Evolutionary conservation across 2,113 vertebrate species (phyloP).

Genomic region (Sminthopsis crassicaudata): DNA sequence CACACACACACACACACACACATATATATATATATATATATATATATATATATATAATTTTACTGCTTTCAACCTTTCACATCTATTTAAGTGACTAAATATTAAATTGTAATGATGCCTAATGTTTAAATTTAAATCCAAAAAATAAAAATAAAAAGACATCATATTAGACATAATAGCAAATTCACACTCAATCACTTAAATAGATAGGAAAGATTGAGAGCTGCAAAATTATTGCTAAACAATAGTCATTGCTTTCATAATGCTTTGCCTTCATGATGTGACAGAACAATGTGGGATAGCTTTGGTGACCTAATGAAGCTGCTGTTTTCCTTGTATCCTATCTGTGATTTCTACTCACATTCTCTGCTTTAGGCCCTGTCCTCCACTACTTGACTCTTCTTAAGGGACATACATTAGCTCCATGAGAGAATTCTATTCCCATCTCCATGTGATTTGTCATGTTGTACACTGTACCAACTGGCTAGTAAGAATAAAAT

Average conservation of each 20-base stretch:
- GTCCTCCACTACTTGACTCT: not conserved
- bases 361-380: not conserved
- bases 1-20: no score
- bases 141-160: not conserved
- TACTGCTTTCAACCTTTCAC: not conserved
- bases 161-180: not conserved
- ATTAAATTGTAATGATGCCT: not conserved
- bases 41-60: not conserved
- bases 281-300: not conserved
- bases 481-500: not conserved
- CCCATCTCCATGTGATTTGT: constrained; percentile 6
- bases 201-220: not conserved
- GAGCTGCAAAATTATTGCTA: not conserved
- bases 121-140: not conserved
- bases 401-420: not conserved
- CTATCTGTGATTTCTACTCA: not conserved
- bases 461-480: not conserved
- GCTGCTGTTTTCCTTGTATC: not conserved
- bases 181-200: not conserved
- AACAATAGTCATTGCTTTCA: not conserved
- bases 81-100: not conserved
- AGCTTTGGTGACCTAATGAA: not conserved
- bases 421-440: constrained; percentile 7
- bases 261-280: not conserved
- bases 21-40: not conserved